Percentiles rank a stretch among this genome's conserved stretches.
phyloP scores from a whole-genome alignment of 2,113 vertebrate species.

The Calyptommatus sinebrachiatus region DNA sequence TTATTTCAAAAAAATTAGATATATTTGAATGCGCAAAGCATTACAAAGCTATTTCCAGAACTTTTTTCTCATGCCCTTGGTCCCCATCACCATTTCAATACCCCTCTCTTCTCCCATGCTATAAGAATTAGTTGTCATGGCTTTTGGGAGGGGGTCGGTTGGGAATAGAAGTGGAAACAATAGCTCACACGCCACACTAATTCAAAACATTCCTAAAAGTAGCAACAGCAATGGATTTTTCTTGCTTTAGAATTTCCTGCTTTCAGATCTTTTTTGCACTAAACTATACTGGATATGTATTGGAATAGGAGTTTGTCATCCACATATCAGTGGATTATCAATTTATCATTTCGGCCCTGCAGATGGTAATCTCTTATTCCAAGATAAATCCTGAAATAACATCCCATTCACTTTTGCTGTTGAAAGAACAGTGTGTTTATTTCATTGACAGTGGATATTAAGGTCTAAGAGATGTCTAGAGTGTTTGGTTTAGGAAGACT shows the following conservation, averaged over 20 bases:
- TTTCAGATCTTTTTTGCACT: constrained; percentile 5
- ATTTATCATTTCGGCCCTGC: no score
- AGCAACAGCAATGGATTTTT: constrained; percentile 6
- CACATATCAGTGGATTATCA: no score
- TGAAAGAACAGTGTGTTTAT: constrained; percentile 10
- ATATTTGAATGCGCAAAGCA: not conserved
- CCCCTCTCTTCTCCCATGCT: constrained; percentile 39
- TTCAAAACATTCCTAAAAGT: constrained; percentile 9
- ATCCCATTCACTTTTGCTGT: constrained; percentile 32
- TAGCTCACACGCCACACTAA: constrained; percentile 33
- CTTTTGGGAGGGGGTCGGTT: not conserved
- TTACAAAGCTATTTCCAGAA: constrained; percentile 16
- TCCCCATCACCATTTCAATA: constrained; percentile 25
- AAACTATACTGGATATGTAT: no score
- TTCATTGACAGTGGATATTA: not conserved
- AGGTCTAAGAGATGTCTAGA: not conserved
- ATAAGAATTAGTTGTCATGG: constrained; percentile 21
- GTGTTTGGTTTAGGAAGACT: not conserved
- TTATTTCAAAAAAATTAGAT: constrained; percentile 3
- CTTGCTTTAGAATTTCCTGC: constrained; percentile 48
- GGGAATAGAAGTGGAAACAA: constrained; percentile 42
- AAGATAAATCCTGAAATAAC: no score
- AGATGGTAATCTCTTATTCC: no score
- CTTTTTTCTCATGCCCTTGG: constrained; percentile 53
- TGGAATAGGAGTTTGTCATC: no score